Base-by-base conservation (phyloP, 1,140 invertebrate species). In the Fopius arisanus region DNA sequence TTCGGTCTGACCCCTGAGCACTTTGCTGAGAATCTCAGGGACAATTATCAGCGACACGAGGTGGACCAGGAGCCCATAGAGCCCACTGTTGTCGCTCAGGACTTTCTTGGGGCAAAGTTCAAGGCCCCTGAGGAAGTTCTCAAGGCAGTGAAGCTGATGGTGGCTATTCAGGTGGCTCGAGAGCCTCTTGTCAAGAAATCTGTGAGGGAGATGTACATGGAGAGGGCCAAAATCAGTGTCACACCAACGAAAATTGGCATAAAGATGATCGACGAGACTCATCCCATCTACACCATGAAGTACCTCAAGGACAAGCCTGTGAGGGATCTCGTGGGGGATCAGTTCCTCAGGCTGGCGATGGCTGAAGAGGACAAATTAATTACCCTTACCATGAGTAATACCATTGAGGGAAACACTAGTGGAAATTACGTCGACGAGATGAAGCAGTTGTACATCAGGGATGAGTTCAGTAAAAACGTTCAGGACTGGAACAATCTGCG, bases 11-110 rank as follows among this genome's bases (percentile, higher is more conserved):
- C 93, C 1, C 96, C 98, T 0, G 95, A 98, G 82, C 93, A 99
- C 83, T 99, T 98, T 87, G 97, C 96, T 2, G 97, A 99, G 88
- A 99, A 99, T 88, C 87, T 99, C 0, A 90, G 96, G 0, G 97
- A 99, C 81, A 97, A 97, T 84, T 99, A 99, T 88, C 96, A 97
- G 81, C 90, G 96, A n/a, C 96, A 99, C 86, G 97, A 99, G 82
- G 95, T 99, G 1, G 96, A 98, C 62, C 97, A 99, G 86, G 95
- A 95, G 77, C 90, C 92, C 0, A 89, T 92, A 1, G 93, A 96
- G 76, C 96, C 97, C 0, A 79, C 90, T 9, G 94, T 96, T 74
- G 87, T 96, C 19, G 96, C 97, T 0, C 92, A 92, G 73, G 94
- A 93, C 81, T 96, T 90, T 86, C 73, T 81, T 67, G 83, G 76